A percentile compares a stretch with the other conserved stretches of the same genome.
Evolutionary conservation across 2,888 invertebrate genomes (phyloP).

Genomic region (Lottia scabra): DNA sequence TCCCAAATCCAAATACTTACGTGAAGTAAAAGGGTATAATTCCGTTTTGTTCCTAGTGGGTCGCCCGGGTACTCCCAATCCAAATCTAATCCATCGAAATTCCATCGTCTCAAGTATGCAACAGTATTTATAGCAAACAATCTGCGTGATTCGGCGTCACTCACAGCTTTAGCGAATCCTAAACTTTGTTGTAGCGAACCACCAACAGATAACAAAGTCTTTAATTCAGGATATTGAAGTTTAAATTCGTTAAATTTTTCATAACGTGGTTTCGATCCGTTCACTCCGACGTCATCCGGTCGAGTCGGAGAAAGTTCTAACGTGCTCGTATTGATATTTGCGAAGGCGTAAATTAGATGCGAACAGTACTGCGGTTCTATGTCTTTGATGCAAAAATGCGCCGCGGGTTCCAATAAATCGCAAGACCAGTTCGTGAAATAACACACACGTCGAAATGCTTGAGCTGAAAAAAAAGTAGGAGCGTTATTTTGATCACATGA

Average conservation of each 20-base stretch:
- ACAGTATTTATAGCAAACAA: slow-evolving; percentile 44
- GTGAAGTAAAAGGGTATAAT: slow-evolving; percentile 41
- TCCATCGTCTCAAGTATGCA: slow-evolving; percentile 44
- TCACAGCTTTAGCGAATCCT: slow-evolving; percentile 39
- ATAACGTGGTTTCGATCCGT: slow-evolving; percentile 28
- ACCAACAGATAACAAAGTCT: slow-evolving; percentile 58
- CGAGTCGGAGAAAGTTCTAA: slow-evolving; percentile 73
- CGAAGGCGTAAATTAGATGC: slow-evolving; percentile 96
- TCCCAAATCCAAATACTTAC: slow-evolving; percentile 23
- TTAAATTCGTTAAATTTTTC: slow-evolving; percentile 52
- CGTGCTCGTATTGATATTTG: slow-evolving; percentile 95
- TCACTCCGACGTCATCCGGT: slow-evolving; percentile 21
- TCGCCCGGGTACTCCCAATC: slow-evolving; percentile 64
- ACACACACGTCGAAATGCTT: slow-evolving; percentile 34
- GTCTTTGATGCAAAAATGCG: slow-evolving; percentile 75
- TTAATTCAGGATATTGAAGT: slow-evolving; percentile 39
- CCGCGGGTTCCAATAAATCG: slow-evolving; percentile 35
- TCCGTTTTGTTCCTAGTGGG: slow-evolving; percentile 28
- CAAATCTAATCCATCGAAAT: slow-evolving; percentile 59
- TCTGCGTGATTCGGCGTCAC: slow-evolving; percentile 36
- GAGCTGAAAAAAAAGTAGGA: slow-evolving; percentile 15
- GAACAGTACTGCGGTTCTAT: slow-evolving; percentile 95
- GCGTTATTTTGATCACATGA: too few species aligned
- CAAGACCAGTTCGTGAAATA: slow-evolving; percentile 59
- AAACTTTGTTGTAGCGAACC: slow-evolving; percentile 38